A percentile compares a stretch with the other conserved stretches of the same genome.
Conservation (phyloP, 1,140 invertebrate genomes). For the Melanaphis sacchari region DNA sequence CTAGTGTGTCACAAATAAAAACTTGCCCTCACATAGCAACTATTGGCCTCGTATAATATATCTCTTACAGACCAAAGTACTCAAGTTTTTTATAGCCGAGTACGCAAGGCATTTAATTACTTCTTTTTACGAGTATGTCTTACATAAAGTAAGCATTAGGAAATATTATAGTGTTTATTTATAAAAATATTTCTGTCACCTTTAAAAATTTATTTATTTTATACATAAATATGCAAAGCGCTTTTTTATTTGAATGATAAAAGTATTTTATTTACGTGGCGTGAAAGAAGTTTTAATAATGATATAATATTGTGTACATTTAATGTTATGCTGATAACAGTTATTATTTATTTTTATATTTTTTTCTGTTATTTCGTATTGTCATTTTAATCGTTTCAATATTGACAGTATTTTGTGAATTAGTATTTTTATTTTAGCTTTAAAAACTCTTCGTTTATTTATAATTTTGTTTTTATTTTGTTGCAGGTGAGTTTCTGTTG, state of each 20-base stretch:
- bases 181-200: not conserved
- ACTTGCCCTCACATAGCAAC: not conserved
- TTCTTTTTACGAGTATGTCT: not conserved
- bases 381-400: not conserved
- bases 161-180: not conserved
- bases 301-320: not conserved
- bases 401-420: not conserved
- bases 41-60: constrained; percentile 21
- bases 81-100: not conserved
- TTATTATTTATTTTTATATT: not conserved
- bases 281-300: not conserved
- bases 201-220: not conserved
- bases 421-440: not conserved
- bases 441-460: not conserved
- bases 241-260: not conserved
- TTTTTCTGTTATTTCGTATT: too few relatives aligned
- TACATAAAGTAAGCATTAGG: not conserved
- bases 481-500: constrained; percentile 25
- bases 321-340: not conserved
- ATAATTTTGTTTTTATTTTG: constrained; percentile 34
- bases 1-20: constrained; percentile 35
- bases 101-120: not conserved
- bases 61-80: not conserved
- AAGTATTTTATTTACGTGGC: not conserved
- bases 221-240: not conserved